These are phyloP conservation scores for Onychomys torridus DNA, from an alignment of 2,797 vertebrate species.

Conservation along the genomic window DNA sequence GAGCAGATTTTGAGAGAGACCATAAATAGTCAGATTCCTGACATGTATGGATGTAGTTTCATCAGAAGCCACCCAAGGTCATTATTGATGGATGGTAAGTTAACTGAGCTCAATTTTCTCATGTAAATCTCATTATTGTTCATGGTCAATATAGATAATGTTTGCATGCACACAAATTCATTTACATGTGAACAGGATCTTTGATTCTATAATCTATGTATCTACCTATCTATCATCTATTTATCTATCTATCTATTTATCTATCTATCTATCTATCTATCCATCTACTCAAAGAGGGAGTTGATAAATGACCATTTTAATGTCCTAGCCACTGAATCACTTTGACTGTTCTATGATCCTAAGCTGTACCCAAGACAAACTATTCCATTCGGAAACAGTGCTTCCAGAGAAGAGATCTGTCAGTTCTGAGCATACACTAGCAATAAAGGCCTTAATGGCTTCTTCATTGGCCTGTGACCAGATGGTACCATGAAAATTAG, in stretches of 20 bases:
- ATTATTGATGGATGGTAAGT: not conserved
- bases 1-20: not conserved
- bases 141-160: not conserved
- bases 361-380: not conserved
- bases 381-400: conserved; percentile 24
- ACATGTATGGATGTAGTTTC: not conserved
- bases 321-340: not conserved
- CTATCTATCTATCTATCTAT: not conserved
- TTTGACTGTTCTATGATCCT: conserved; percentile 23
- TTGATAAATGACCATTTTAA: not conserved
- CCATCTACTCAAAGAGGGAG: not conserved
- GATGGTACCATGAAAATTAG: conserved; percentile 70
- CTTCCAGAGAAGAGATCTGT: conserved; percentile 51
- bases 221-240: not conserved
- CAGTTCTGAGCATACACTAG: conserved; percentile 30
- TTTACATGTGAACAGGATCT: not conserved
- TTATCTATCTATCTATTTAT: not conserved
- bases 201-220: not conserved
- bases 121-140: not conserved
- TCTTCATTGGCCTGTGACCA: conserved; percentile 72
- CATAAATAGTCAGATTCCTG: not conserved
- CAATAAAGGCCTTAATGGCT: conserved; percentile 59
- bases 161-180: not conserved
- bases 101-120: not conserved
- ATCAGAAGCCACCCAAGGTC: not conserved